Percentiles rank a stretch among this genome's conserved stretches.
These are phyloP conservation scores for Drosophila kokeensis DNA, from an alignment of 2,888 invertebrate species.

Conservation along the genomic window DNA sequence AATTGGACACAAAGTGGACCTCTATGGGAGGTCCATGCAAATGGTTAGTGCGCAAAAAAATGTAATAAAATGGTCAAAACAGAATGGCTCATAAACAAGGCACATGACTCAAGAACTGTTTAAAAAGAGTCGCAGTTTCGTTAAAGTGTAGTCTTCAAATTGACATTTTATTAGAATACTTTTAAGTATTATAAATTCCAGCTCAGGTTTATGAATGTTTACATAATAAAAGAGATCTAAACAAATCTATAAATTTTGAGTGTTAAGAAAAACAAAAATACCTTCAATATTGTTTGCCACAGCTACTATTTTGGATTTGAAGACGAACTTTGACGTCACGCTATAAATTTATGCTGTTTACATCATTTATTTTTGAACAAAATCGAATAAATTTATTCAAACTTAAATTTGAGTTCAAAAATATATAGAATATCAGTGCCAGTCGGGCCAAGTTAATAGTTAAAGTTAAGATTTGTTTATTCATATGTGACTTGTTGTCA, in stretches of 20 bases:
- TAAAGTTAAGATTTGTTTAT: not conserved
- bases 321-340: no score
- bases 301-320: no score
- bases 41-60: not conserved
- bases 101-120: not conserved
- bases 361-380: not conserved
- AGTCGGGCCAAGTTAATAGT: no score
- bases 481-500: not conserved
- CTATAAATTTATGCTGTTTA: no score
- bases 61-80: not conserved
- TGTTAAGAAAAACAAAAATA: not conserved
- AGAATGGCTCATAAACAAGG: not conserved
- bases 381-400: not conserved
- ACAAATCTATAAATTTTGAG: not conserved
- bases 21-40: conserved; percentile 37
- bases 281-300: not conserved
- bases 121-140: not conserved
- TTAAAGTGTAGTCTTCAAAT: not conserved
- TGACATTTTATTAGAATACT: not conserved
- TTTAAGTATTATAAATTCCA: not conserved
- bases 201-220: not conserved
- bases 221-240: not conserved
- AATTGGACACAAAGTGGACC: conserved; percentile 28
- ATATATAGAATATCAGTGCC: not conserved
- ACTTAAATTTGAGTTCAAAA: not conserved